Evolutionary conservation across 2,797 vertebrate species (phyloP).

Genomic region (Rhynchonycteris naso): DNA sequence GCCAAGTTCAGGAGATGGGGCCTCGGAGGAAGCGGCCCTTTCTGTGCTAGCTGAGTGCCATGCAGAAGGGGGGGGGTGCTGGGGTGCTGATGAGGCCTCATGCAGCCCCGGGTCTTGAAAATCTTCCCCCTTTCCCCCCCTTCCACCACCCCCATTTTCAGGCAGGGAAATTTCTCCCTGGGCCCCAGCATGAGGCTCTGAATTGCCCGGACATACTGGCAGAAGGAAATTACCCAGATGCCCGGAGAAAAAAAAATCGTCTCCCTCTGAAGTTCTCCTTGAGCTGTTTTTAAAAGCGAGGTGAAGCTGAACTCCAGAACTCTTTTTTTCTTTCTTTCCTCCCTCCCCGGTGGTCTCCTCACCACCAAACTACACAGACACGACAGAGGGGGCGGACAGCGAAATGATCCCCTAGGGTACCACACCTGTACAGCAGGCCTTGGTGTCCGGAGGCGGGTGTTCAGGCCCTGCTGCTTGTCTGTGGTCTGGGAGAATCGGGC

Average conservation of each 20-base stretch:
- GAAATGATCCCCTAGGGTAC: accelerated
- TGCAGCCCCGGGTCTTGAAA: background rate
- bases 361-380: background rate
- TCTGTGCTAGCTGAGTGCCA: background rate
- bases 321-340: background rate
- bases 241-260: background rate
- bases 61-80: background rate
- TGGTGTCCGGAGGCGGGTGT: background rate
- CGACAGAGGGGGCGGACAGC: accelerated
- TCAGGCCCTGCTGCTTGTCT: background rate
- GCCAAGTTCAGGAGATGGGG: slow-evolving; percentile 74
- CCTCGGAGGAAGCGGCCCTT: slow-evolving; percentile 76
- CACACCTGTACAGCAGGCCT: background rate
- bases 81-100: no score
- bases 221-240: background rate
- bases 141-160: background rate
- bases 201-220: background rate
- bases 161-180: background rate
- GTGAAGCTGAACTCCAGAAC: no score
- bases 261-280: slow-evolving; percentile 37
- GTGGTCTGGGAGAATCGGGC: background rate
- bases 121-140: no score
- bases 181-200: background rate
- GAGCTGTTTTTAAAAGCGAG: background rate
- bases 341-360: background rate